Base-by-base conservation (phyloP, 2,888 invertebrate genomes). In the Orthonychiurus folsomi region DNA sequence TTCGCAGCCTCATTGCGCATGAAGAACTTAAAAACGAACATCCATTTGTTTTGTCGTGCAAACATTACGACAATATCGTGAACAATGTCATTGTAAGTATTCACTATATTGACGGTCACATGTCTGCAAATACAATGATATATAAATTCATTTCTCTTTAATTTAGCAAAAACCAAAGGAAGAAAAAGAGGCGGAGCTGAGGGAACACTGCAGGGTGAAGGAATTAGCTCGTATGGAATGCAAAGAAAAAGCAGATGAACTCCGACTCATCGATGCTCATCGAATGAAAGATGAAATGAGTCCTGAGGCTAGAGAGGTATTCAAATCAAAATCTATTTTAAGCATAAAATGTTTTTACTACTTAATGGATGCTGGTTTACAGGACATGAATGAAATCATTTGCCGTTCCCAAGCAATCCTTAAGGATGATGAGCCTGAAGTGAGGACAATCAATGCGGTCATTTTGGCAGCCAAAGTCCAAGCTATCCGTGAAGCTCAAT, bases 401-500 rank as follows among this genome's bases (percentile, higher is more conserved):
- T 68, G 69, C 37, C 54, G 71, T 27, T 67, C 71, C 2, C 61
- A 69, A 1, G 59, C 62, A 54, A 72, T 72, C 50, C 25, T 68
- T 24, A 69, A 66, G 59, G 68, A 68, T 27, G 71, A 72, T 50
- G 69, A 69, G 50, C 71, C 71, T 1, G 84, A 82, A 80, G 85
- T 81, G 71, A 87, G 85, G 77, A 81, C 79, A 25, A 87, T 88
- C 66, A 91, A 89, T 77, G 83, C 85, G 63, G 81, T 91, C 66
- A 88, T 92, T 73, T 78, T 91, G 15, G 87, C 87, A 20, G 87
- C 88, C 23, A 91, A 92, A 76, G 91, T 90, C 71, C 85, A 88
- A 74, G 88, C 89, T 0, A 88, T 92, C 56, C 79, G 91, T 21
- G 88, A 90, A 76, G 89, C 89, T 0, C 91, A 92, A 79, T 83